Conservation (phyloP, 2,113 vertebrate genomes). For the Synodontis membranacea region DNA sequence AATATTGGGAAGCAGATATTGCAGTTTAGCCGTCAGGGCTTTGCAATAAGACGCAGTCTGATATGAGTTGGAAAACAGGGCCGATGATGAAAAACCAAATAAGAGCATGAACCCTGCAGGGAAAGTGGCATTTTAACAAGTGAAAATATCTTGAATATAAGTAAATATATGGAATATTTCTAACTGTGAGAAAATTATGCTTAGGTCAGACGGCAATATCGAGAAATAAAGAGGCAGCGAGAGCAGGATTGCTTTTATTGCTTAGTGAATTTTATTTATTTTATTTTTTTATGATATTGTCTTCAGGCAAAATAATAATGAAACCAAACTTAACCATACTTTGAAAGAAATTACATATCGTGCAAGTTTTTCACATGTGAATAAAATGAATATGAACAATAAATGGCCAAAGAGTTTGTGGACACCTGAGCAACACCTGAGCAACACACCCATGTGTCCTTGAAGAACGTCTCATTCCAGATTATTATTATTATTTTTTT, state of each 20-base stretch:
- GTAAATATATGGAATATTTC: background rate
- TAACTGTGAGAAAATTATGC: background rate
- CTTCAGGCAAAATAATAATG: constrained; percentile 4
- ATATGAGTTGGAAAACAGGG: background rate
- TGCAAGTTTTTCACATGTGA: background rate
- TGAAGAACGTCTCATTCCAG: background rate
- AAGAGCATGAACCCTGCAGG: background rate
- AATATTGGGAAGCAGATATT: background rate
- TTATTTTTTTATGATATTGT: background rate
- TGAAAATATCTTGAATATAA: background rate
- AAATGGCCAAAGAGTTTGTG: background rate
- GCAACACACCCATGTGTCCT: background rate
- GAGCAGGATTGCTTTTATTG: background rate
- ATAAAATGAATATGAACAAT: background rate
- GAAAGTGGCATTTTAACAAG: background rate
- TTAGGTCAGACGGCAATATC: background rate
- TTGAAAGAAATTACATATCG: background rate
- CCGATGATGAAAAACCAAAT: background rate
- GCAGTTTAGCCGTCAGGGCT: background rate
- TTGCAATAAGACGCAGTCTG: background rate
- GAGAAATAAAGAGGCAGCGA: background rate
- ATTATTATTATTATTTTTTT: no score
- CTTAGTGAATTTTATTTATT: background rate
- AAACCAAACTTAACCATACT: background rate
- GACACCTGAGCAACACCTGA: background rate